Percentiles rank a stretch among this genome's conserved stretches.
Conservation (phyloP, 2,113 vertebrate species). For the Capreolus pygargus region DNA sequence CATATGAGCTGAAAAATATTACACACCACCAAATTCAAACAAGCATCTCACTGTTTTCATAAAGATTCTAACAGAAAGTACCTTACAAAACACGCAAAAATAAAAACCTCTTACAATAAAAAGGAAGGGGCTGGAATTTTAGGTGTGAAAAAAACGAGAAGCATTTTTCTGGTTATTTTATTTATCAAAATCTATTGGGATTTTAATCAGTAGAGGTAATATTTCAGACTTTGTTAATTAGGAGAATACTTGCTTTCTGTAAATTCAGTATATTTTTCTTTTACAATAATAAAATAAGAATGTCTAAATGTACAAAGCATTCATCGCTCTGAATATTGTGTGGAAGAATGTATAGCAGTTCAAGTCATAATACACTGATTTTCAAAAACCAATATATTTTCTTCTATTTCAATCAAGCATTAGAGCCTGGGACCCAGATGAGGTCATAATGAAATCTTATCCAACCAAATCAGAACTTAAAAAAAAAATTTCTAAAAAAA, state of each 20-base stretch:
- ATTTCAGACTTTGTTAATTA: constrained; percentile 56
- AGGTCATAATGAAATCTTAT: constrained; percentile 60
- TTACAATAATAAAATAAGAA: constrained; percentile 73
- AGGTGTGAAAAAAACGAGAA: neutral
- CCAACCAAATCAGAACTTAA: constrained; percentile 67
- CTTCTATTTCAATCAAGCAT: constrained; percentile 66
- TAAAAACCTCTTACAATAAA: constrained; percentile 26
- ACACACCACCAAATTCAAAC: constrained; percentile 44
- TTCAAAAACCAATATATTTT: constrained; percentile 53
- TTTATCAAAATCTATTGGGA: constrained; percentile 64
- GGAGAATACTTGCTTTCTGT: constrained; percentile 71
- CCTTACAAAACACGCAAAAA: neutral
- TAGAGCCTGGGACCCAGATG: constrained; percentile 56
- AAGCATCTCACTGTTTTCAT: constrained; percentile 31
- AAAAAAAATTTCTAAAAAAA: neutral
- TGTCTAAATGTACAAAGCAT: constrained; percentile 57
- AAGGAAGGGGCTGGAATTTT: neutral
- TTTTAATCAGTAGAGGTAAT: constrained; percentile 59
- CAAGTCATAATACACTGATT: constrained; percentile 69
- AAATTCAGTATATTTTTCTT: constrained; percentile 69
- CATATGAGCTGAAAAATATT: constrained; percentile 51
- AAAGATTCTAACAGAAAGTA: constrained; percentile 51
- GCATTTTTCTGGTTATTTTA: constrained; percentile 42
- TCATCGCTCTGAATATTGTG: constrained; percentile 33
- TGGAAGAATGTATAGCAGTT: constrained; percentile 67